phyloP scores from a whole-genome alignment of 2,113 vertebrate genomes.

The Tretioscincus oriximinensis region DNA sequence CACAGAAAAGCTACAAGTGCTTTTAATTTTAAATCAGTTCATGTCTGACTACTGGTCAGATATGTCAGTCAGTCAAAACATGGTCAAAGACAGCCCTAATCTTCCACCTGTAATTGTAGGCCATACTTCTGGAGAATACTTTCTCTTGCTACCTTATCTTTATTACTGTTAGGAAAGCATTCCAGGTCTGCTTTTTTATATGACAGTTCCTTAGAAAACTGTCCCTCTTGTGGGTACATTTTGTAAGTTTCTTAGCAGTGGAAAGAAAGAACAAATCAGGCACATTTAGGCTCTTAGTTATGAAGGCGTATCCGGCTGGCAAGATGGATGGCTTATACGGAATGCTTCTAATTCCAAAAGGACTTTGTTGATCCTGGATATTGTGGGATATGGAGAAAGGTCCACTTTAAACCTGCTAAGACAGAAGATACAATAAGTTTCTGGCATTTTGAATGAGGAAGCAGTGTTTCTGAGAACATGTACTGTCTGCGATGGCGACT shows the following conservation, averaged over 20 bases:
- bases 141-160: slow-evolving; percentile 1
- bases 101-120: slow-evolving; percentile 15
- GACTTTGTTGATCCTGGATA: slow-evolving; percentile 83
- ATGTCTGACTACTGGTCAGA: background rate
- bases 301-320: slow-evolving; percentile 88
- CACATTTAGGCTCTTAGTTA: slow-evolving; percentile 75
- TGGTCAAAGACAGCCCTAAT: background rate
- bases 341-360: slow-evolving; percentile 87
- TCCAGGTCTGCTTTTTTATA: background rate
- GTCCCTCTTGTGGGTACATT: background rate
- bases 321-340: slow-evolving; percentile 82
- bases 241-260: background rate
- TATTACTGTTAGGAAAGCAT: background rate
- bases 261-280: background rate
- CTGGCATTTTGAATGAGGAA: background rate
- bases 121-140: background rate
- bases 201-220: background rate
- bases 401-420: slow-evolving; percentile 87
- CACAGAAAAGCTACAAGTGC: background rate
- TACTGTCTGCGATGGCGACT: background rate
- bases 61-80: slow-evolving; percentile 9
- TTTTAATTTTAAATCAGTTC: background rate
- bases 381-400: slow-evolving; percentile 81
- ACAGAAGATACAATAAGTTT: slow-evolving; percentile 27
- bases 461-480: background rate